Percentiles rank a stretch among this genome's conserved stretches.
Conservation (phyloP, 2,113 vertebrate genomes). For the Carassius gibelio region DNA sequence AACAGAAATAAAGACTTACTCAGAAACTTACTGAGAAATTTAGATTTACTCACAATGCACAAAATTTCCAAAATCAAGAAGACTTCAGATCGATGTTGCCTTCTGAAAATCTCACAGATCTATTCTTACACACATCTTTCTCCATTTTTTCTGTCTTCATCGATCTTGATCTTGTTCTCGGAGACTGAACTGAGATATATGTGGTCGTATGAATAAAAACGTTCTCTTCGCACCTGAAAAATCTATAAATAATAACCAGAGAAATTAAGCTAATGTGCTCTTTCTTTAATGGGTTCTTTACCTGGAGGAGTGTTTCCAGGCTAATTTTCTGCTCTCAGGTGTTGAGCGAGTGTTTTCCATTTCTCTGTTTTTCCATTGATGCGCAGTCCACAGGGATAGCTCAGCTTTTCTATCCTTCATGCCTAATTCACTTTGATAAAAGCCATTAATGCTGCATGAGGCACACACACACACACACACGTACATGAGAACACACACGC, state of each 20-base stretch:
- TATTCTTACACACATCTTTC: neutral
- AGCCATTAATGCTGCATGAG: conserved; percentile 29
- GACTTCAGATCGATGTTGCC: neutral
- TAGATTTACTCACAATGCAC: neutral
- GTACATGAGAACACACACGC: neutral
- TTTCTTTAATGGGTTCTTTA: conserved; percentile 43
- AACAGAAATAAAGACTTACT: neutral
- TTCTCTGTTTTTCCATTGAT: conserved; percentile 26
- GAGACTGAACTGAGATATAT: neutral
- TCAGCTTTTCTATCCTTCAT: conserved; percentile 41
- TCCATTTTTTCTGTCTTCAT: neutral
- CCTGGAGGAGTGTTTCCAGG: conserved; percentile 30
- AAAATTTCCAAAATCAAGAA: neutral
- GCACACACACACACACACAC: neutral
- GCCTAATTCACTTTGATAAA: conserved; percentile 52
- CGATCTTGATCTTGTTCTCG: neutral
- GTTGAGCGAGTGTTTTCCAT: conserved; percentile 32
- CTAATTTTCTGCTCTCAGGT: conserved; percentile 44
- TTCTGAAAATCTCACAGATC: conserved; percentile 1
- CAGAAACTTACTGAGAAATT: neutral
- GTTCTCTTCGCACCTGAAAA: neutral
- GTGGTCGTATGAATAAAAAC: neutral
- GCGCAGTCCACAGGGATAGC: conserved; percentile 25
- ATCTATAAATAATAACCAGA: conserved; percentile 20
- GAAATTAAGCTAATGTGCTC: conserved; percentile 42